Base-by-base conservation (phyloP, 2,797 vertebrate species). In the Lacerta agilis region DNA sequence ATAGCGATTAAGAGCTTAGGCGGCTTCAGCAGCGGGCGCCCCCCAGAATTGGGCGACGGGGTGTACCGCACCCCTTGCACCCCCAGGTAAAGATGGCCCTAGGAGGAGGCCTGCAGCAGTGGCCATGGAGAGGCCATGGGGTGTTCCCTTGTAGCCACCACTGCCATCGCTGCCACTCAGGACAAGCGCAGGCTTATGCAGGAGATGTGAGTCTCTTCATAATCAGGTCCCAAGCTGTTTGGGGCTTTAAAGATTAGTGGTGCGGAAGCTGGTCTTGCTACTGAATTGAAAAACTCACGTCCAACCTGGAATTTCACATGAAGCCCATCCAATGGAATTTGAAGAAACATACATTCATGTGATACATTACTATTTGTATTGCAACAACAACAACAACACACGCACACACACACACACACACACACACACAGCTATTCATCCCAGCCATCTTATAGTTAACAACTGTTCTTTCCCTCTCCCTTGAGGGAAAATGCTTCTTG, bases 401-500 rank as follows among this genome's bases (percentile, higher is more conserved):
- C 45, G 45, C 43, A 45, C 43, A 45, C 9, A 45, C 43, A 45
- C 45, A 45, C 45, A 45, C 45, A 45, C 45, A 45, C 45, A 45
- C 45, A 49, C 45, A 49, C 45, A 49, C 45, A 10, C 10, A 11
- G 0, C 23, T 69, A 29, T 69, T 69, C 66, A 69, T 69, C 66
- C 61, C 5, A 64, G 20, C 5, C 49, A 55, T 4, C 49, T 67
- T 67, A 8, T 29, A 69, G 64, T 67, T 27, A 9, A 69, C 23
- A 11, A 36, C 49, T 85, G 85, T 85, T 83, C 80, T 78, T 92
- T 87, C 49, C 9, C 15, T 84, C 79, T 94, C 92, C 88, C 88
- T 91, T 64, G 91, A 92, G 94, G 80, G 86, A 93, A 89, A 86
- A 93, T 94, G 67, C 94, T 91, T 85, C 90, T 85, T 75, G 79